Conservation (phyloP, 2,797 vertebrate genomes). For the Poecile montanus region DNA sequence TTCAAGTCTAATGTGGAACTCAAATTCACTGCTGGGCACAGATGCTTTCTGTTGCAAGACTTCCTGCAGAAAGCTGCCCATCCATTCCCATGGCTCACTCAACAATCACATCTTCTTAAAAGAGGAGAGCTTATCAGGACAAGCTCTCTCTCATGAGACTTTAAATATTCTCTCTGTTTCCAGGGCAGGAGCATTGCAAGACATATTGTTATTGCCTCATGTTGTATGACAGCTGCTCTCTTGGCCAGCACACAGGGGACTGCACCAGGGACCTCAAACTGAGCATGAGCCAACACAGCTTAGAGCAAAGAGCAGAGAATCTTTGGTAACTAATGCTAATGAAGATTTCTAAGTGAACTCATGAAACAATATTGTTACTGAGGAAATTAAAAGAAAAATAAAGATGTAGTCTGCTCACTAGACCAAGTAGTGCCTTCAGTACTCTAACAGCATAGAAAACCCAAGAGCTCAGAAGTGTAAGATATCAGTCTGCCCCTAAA, state of each 20-base stretch:
- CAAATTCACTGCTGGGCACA: not conserved
- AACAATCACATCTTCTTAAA: not conserved
- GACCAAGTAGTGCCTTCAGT: not conserved
- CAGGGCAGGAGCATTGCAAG: not conserved
- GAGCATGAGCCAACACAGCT: not conserved
- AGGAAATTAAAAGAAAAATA: not conserved
- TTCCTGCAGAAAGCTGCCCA: not conserved
- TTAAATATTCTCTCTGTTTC: not conserved
- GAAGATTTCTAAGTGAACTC: not conserved
- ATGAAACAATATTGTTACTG: not conserved
- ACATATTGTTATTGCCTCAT: not conserved
- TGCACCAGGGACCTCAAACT: not conserved
- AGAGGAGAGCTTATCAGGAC: slow-evolving; percentile 2
- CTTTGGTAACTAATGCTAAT: not conserved
- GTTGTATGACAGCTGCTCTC: not conserved
- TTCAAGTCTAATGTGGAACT: not conserved
- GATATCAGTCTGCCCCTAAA: not conserved
- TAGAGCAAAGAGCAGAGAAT: not conserved
- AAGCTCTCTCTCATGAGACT: not conserved
- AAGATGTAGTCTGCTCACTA: not conserved
- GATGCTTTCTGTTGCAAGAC: not conserved
- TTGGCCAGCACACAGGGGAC: not conserved
- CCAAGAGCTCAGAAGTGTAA: not conserved
- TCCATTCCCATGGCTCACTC: not conserved
- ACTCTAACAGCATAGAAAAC: not conserved